Evolutionary conservation across 2,888 invertebrate genomes (phyloP).

Genomic region (Dioctria rufipes): DNA sequence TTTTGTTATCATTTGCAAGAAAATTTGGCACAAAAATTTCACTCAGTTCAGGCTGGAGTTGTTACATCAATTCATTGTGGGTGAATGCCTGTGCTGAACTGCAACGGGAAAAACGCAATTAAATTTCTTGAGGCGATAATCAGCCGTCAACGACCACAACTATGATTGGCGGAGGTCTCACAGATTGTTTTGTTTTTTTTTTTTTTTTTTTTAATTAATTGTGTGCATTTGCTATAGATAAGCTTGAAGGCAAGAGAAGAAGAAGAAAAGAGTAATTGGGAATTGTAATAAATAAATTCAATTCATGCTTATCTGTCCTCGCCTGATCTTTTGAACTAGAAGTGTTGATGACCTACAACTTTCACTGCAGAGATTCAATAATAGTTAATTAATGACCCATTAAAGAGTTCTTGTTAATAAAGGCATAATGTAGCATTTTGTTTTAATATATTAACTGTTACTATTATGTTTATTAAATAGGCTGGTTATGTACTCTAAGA

Average conservation of each 20-base stretch:
- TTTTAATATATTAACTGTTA: too few relatives aligned
- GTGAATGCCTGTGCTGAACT: not conserved
- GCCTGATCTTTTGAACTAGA: conserved; percentile 10
- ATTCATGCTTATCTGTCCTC: conserved; percentile 5
- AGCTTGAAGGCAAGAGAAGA: not conserved
- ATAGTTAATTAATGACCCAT: not conserved
- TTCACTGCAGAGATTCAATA: conserved; percentile 6
- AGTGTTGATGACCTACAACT: conserved; percentile 37
- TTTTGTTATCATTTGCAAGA: conserved; percentile 4
- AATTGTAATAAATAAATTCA: not conserved
- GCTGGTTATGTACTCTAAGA: too few relatives aligned
- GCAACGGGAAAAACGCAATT: conserved; percentile 11
- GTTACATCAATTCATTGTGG: conserved; percentile 26
- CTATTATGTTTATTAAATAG: too few relatives aligned
- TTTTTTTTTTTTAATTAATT: conserved; percentile 3
- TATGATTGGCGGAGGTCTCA: not conserved
- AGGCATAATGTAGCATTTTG: too few relatives aligned
- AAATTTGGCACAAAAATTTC: conserved; percentile 47
- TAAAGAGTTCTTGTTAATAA: not conserved
- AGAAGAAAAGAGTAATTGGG: too few relatives aligned
- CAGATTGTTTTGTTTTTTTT: not conserved
- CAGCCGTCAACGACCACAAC: conserved; percentile 19
- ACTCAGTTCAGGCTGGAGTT: conserved; percentile 15
- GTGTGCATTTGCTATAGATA: not conserved
- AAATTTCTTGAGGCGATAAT: not conserved